A percentile compares a stretch with the other conserved stretches of the same genome.
These are phyloP conservation scores for Porites divaricata DNA, from an alignment of 92 coral and sea anemone genomes.

Conservation along the genomic window DNA sequence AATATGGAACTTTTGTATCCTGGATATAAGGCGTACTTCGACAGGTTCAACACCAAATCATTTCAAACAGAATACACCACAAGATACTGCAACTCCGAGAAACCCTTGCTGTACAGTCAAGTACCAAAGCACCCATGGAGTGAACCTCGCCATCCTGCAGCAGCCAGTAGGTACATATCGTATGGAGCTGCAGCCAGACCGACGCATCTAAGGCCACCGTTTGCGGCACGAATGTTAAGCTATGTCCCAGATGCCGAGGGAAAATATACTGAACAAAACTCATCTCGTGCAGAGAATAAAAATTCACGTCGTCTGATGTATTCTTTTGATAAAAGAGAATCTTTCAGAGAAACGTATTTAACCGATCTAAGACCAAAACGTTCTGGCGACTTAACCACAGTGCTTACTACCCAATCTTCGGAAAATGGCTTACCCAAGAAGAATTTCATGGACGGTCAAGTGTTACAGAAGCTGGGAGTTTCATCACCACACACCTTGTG, in stretches of 20 bases:
- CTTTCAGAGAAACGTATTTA: too few relatives aligned
- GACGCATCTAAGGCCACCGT: too few relatives aligned
- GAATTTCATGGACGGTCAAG: not conserved
- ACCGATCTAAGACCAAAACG: too few relatives aligned
- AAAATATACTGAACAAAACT: too few relatives aligned
- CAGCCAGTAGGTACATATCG: slow-evolving; percentile 14
- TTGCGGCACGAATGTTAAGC: too few relatives aligned
- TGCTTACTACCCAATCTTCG: not conserved
- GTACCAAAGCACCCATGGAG: slow-evolving; percentile 69
- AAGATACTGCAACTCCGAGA: slow-evolving; percentile 56
- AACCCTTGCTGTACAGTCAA: slow-evolving; percentile 61
- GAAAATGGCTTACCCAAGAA: not conserved
- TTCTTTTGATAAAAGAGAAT: too few relatives aligned
- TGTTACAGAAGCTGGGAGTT: not conserved
- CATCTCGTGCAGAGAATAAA: too few relatives aligned
- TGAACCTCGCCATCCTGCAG: slow-evolving; percentile 61
- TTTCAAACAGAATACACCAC: slow-evolving; percentile 71
- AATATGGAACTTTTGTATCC: too few relatives aligned
- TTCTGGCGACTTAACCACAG: too few relatives aligned
- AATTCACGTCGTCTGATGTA: too few relatives aligned
- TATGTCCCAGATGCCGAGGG: too few relatives aligned
- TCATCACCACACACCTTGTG: not conserved
- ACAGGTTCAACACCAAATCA: slow-evolving; percentile 17
- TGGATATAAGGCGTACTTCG: slow-evolving; percentile 14
- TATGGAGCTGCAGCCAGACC: too few relatives aligned